Evolutionary conservation across 2,888 invertebrate genomes (phyloP).

Genomic region (Eubasilissa splendida): DNA sequence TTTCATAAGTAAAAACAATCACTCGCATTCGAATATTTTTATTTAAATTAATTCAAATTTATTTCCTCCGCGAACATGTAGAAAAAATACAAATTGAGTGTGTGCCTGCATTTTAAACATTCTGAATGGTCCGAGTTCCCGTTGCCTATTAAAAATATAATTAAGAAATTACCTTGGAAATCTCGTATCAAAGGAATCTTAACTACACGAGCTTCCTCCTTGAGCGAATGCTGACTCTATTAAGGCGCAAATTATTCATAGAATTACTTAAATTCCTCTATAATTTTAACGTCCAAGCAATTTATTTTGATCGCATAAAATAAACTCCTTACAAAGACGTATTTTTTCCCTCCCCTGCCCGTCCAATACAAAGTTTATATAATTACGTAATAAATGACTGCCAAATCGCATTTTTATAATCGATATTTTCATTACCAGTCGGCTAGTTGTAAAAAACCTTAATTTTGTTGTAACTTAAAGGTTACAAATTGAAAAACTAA

Average conservation of each 20-base stretch:
- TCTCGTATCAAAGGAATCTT: conserved; percentile 34
- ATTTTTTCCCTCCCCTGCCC: neutral
- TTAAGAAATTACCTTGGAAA: conserved; percentile 44
- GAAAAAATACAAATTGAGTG: neutral
- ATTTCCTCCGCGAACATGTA: neutral
- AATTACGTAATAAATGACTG: conserved; percentile 1
- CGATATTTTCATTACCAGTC: conserved; percentile 15
- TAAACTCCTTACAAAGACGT: neutral
- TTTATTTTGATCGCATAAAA: conserved; percentile 45
- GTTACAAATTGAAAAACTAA: neutral
- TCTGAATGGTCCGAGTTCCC: conserved; percentile 26
- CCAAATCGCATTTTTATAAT: conserved; percentile 24
- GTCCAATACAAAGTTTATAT: neutral
- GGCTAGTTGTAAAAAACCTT: conserved; percentile 2
- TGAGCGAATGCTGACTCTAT: conserved; percentile 46
- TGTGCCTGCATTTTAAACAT: conserved; percentile 19
- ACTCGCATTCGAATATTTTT: too few relatives aligned
- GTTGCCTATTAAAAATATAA: conserved; percentile 42
- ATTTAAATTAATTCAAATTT: conserved; percentile 1
- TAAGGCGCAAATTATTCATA: conserved; percentile 51
- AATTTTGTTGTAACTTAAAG: neutral
- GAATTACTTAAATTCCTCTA: conserved; percentile 49
- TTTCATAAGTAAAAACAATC: too few relatives aligned
- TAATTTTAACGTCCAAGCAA: conserved; percentile 50
- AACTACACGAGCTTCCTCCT: conserved; percentile 39